These are phyloP conservation scores for Prunella fulvescens DNA, from an alignment of 2,113 vertebrate species.

Conservation along the genomic window DNA sequence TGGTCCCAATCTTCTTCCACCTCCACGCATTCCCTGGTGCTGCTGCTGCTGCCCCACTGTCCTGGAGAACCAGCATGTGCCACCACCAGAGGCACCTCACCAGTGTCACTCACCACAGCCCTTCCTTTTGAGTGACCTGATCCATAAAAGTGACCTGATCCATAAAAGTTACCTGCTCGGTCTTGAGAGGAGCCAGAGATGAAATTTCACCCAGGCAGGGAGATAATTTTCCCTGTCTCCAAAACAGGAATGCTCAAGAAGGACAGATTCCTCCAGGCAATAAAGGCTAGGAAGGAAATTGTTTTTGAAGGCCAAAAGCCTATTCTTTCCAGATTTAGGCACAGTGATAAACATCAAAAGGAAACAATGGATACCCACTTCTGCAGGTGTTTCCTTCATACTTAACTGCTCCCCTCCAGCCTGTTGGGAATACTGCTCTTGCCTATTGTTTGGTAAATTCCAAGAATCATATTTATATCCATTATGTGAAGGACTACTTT, in stretches of 20 bases:
- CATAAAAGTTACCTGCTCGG: not conserved
- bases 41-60: rapidly evolving
- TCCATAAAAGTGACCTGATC: not conserved
- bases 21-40: not conserved
- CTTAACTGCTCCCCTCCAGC: constrained; percentile 44
- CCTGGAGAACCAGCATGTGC: rapidly evolving
- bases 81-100: not conserved
- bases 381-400: constrained; percentile 66
- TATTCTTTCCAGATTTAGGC: constrained; percentile 67
- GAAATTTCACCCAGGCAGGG: constrained; percentile 23
- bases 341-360: constrained; percentile 65
- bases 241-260: constrained; percentile 44
- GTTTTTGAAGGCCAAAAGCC: constrained; percentile 54
- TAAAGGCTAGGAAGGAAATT: constrained; percentile 62
- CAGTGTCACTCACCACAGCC: not conserved
- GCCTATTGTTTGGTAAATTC: constrained; percentile 58
- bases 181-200: not conserved
- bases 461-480: constrained; percentile 63
- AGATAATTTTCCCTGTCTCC: constrained; percentile 30
- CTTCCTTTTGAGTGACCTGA: not conserved
- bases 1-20: not conserved
- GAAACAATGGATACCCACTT: constrained; percentile 68
- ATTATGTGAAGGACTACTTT: not conserved
- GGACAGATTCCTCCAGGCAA: constrained; percentile 44
- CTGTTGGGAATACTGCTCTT: constrained; percentile 50